Conservation (phyloP, 2,113 vertebrate genomes). For the Daubentonia madagascariensis region DNA sequence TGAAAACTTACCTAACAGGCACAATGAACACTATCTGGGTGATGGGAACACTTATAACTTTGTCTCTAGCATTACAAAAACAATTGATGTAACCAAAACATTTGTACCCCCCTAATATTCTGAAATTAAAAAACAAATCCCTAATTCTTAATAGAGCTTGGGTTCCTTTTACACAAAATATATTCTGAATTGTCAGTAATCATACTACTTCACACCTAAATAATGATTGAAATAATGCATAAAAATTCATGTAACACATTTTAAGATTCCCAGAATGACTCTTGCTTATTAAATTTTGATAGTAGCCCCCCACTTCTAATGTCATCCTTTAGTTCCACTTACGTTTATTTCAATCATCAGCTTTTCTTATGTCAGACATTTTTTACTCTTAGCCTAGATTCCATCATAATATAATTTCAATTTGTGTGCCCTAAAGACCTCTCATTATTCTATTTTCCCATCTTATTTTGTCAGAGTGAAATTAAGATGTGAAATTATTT, state of each 20-base stretch:
- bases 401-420: neutral
- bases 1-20: no score
- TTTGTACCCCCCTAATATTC: no score
- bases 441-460: neutral
- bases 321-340: neutral
- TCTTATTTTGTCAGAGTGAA: neutral
- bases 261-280: neutral
- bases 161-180: neutral
- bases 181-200: neutral
- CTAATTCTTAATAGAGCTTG: neutral
- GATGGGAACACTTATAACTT: no score
- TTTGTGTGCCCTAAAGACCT: neutral
- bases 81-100: no score
- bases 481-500: neutral
- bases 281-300: neutral
- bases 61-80: no score
- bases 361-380: neutral
- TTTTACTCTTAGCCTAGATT: neutral
- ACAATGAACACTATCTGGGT: no score
- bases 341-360: neutral
- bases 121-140: neutral
- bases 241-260: neutral
- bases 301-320: neutral
- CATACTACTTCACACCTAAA: neutral
- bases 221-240: neutral